Evolutionary conservation across 1,140 invertebrate species (phyloP), one percentile per base, ranked within the genome.

Genomic region (Drosophila azteca): DNA sequence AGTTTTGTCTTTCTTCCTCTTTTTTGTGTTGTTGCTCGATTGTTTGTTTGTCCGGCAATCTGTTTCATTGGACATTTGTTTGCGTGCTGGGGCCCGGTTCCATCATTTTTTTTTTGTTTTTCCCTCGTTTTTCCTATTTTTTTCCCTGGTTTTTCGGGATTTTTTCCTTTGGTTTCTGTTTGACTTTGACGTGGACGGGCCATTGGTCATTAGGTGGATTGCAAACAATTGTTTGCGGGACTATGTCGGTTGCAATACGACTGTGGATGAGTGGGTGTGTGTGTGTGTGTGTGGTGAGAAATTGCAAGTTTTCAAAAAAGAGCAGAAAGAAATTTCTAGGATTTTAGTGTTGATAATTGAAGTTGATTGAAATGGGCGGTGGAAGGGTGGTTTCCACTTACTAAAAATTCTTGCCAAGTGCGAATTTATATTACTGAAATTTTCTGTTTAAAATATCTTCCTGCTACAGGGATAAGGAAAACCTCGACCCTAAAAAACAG

Each of bases 1-100:
- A 46, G 51, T 24, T 46, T 61, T 39, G 43, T 45, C 62, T 64
- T 73, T 44, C 17, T 52, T 48, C 53, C 50, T 62, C 17, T 50
- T 50, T 70, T 29, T 39, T 46, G 58, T 57, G 51, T 49, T 50
- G n/a, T 63, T 63, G 70, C 63, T 77, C 50, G 80, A 45, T 73
- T 81, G 82, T 78, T 87, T 85, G 78, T 78, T 82, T 82, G 57
- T 68, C 62, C 61, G 74, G 78, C 83, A 85, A 85, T 85, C 81
- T 85, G 81, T 87, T 85, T 87, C 81, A 87, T 87, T 85, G 81
- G 82, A 87, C 83, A 85, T 85, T 85, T 85, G 82, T 71, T 87
- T 85, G 78, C 79, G 73, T 78, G 78, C 48, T 78, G 73, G 50
- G 52, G 59, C 39, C 20, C 31, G 65, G 50, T 29, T 63, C 45